phyloP scores from a whole-genome alignment of 1,140 invertebrate genomes.

The Calosoma granatense region DNA sequence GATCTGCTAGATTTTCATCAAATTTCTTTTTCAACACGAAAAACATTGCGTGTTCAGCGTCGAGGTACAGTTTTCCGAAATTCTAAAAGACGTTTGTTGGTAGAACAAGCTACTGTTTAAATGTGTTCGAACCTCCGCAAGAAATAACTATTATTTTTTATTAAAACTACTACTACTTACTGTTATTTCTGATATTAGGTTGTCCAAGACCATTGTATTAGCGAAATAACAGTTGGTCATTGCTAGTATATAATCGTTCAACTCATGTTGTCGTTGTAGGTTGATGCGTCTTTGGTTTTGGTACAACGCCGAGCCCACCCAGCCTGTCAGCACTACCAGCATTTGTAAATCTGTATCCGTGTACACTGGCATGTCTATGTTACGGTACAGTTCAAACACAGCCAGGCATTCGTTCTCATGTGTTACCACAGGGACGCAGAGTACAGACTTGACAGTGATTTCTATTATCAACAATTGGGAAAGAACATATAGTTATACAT shows the following conservation, averaged over 20 bases:
- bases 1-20: constrained; percentile 38
- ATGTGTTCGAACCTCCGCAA: no score
- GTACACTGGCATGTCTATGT: constrained; percentile 27
- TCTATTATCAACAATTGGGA: background rate
- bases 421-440: constrained; percentile 43
- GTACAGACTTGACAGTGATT: constrained; percentile 36
- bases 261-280: constrained; percentile 37
- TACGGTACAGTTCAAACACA: constrained; percentile 41
- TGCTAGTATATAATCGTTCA: constrained; percentile 38
- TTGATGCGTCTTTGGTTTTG: constrained; percentile 38
- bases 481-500: no score
- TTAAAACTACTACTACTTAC: constrained; percentile 26
- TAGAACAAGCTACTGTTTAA: constrained; percentile 1
- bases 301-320: constrained; percentile 45
- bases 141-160: background rate
- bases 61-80: constrained; percentile 41
- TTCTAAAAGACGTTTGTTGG: constrained; percentile 27
- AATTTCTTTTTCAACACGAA: constrained; percentile 38
- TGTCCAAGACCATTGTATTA: constrained; percentile 39
- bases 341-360: constrained; percentile 28
- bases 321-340: constrained; percentile 38
- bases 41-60: constrained; percentile 40
- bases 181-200: constrained; percentile 43
- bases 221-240: constrained; percentile 42
- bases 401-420: constrained; percentile 41